Evolutionary conservation across 2,888 invertebrate species (phyloP).

Genomic region (Unio pictorum): DNA sequence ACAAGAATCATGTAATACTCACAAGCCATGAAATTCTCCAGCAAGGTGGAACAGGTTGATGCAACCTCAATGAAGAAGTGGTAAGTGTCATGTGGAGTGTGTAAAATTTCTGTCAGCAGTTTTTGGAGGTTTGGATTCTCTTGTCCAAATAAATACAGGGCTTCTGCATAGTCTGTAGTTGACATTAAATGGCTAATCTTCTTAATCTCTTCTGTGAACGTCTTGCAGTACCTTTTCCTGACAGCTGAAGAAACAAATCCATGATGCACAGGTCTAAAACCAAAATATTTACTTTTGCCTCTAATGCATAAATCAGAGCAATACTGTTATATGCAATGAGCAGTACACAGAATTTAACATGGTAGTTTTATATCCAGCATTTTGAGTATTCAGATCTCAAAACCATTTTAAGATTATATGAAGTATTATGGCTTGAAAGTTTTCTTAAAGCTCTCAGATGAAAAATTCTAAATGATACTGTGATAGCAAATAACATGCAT

Average conservation of each 20-base stretch:
- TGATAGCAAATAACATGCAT: no score
- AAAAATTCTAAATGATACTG: no score
- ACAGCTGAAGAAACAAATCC: not conserved
- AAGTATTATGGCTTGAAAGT: no score
- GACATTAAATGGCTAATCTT: slow-evolving; percentile 5
- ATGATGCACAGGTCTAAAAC: no score
- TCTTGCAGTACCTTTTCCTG: slow-evolving; percentile 6
- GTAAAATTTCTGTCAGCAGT: slow-evolving; percentile 7
- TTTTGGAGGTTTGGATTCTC: slow-evolving; percentile 10
- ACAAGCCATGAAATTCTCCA: slow-evolving; percentile 8
- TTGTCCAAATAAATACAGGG: not conserved
- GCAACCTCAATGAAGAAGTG: slow-evolving; percentile 8
- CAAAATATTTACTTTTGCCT: not conserved
- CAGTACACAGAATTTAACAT: no score
- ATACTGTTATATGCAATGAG: not conserved
- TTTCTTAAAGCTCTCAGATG: no score
- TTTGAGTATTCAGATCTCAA: no score
- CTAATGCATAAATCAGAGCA: not conserved
- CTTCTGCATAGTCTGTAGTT: slow-evolving; percentile 4
- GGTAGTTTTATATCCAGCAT: no score
- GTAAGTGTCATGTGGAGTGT: slow-evolving; percentile 6
- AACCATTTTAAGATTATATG: no score
- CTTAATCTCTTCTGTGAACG: slow-evolving; percentile 4
- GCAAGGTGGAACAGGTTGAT: not conserved
- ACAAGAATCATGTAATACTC: not conserved